phyloP scores from a whole-genome alignment of 1,140 invertebrate species.

The Drosophila pectinifera region DNA sequence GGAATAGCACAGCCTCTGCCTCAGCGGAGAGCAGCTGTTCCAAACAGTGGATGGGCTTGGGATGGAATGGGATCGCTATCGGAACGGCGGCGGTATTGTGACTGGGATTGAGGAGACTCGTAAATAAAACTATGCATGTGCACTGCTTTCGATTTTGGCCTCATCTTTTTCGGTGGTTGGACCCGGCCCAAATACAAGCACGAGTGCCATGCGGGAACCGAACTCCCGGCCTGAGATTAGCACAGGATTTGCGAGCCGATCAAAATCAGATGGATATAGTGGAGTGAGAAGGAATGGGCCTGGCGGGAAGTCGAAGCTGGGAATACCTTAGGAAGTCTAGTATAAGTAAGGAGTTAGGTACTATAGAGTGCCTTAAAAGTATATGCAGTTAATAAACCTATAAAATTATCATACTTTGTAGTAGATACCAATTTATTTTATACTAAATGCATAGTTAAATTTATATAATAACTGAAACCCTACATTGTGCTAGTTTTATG shows the following conservation, averaged over 20 bases:
- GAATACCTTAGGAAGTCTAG: conserved; percentile 17
- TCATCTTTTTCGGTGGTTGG: conserved; percentile 63
- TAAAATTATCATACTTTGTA: neutral
- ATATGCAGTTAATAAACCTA: neutral
- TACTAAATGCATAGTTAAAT: too few relatives aligned
- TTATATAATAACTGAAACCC: too few relatives aligned
- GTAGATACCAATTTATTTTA: too few relatives aligned
- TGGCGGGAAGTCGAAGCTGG: neutral
- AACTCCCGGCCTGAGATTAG: conserved; percentile 63
- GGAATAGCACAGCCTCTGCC: conserved; percentile 27
- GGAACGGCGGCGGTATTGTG: conserved; percentile 3
- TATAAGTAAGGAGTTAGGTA: too few relatives aligned
- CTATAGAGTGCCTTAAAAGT: neutral
- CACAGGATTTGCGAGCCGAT: conserved; percentile 67
- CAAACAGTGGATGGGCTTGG: conserved; percentile 63
- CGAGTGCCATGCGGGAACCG: conserved; percentile 52
- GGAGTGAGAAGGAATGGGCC: neutral
- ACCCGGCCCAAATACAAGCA: conserved; percentile 18
- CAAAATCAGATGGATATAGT: conserved; percentile 48
- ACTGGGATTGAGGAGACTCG: conserved; percentile 12
- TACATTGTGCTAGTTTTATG: too few relatives aligned
- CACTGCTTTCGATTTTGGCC: conserved; percentile 55
- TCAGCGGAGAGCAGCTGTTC: conserved; percentile 47
- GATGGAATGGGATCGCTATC: conserved; percentile 23
- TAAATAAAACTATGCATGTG: conserved; percentile 54